A percentile compares a stretch with the other conserved stretches of the same genome.
These are phyloP conservation scores for Saturnia pavonia DNA, from an alignment of 2,888 invertebrate genomes.

Conservation along the genomic window DNA sequence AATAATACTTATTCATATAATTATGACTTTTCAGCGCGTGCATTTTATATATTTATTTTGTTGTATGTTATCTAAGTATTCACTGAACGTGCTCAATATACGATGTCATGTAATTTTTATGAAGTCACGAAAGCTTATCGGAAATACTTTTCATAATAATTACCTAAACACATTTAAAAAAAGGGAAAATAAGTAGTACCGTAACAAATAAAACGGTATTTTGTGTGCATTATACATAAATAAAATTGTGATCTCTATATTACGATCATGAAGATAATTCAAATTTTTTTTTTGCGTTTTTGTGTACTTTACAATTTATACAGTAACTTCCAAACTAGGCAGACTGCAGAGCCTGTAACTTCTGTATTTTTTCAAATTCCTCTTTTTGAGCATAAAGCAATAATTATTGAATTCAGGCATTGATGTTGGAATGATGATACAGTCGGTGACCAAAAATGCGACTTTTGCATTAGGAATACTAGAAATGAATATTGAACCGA, in stretches of 20 bases:
- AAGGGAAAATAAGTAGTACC: not conserved
- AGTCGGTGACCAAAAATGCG: too few relatives aligned
- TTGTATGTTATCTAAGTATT: not conserved
- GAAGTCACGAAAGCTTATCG: conserved; percentile 1
- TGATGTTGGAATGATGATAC: too few relatives aligned
- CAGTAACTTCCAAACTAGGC: too few relatives aligned
- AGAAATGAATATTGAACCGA: too few relatives aligned
- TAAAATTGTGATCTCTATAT: not conserved
- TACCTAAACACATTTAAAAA: not conserved
- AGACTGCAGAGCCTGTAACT: too few relatives aligned
- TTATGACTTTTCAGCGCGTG: not conserved
- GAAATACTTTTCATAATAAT: conserved; percentile 2
- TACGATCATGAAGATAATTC: not conserved
- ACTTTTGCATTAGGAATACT: too few relatives aligned
- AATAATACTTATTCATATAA: not conserved
- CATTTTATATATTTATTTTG: not conserved
- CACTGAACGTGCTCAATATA: conserved; percentile 1
- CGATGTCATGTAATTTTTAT: conserved; percentile 2
- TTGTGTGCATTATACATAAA: not conserved
- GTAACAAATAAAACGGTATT: not conserved
- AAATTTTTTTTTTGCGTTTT: too few relatives aligned
- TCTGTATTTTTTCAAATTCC: too few relatives aligned
- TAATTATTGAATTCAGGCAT: too few relatives aligned
- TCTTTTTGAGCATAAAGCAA: too few relatives aligned
- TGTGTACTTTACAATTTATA: too few relatives aligned